Base-by-base conservation (phyloP, 2,888 invertebrate species). In the Caenorhabditis panamensis region DNA sequence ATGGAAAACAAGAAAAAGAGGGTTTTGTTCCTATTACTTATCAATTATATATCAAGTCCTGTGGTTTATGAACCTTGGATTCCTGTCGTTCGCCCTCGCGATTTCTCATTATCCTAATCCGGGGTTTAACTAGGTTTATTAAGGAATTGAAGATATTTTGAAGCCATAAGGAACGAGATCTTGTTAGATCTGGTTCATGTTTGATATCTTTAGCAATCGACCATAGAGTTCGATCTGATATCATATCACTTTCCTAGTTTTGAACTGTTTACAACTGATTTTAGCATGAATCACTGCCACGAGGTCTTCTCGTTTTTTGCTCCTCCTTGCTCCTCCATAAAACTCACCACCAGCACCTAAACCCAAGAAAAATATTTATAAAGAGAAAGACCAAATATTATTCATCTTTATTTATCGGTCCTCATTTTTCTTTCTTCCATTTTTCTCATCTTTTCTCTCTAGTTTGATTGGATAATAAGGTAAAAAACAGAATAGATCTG, bases 401-500 rank as follows among this genome's bases (percentile, higher is more conserved):
- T 41, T 53, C 54, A 54, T 54, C 36, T 1, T 59, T 54, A 20
- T 56, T 62, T 63, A 62, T 54, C 53, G 54, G 24, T 54, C 24
- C 51, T 31, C 51, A n/a, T 18, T 62, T 63, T 72, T 41, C 41
- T 18, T 36, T 49, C 31, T 20, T 22, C 31, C 5, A 4, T 41
- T 54, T 41, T 37, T 36, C 61, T 26, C 41, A 18, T 37, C n/a
- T 18, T 3, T n/a, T 54, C n/a, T 54, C n/a, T n/a, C 36, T 31
- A 56, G 56, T 56, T 56, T 56, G 56, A 56, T 56, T 56, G 31
- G 18, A 11, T 6, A 56, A 2, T 4, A 11, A 4, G 22, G 6
- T 16, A 59, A 69, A 49, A 58, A 31, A 69, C 51, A 47, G 47
- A n/a, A n/a, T n/a, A n/a, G n/a, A n/a, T n/a, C n/a, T n/a, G n/a